Base-by-base conservation (phyloP, 2,113 vertebrate genomes). In the Sapajus apella region DNA sequence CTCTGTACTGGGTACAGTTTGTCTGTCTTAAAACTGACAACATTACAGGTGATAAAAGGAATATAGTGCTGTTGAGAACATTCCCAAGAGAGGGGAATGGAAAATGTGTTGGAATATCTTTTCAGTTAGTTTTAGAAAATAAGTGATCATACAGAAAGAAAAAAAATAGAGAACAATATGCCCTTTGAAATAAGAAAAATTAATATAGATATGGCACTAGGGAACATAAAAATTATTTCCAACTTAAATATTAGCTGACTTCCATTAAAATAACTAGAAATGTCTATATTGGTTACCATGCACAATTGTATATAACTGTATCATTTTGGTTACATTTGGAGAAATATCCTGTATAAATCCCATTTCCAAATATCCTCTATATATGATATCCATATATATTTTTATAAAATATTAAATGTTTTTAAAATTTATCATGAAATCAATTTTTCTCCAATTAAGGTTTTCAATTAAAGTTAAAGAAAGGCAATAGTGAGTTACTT, bases 191-290 rank as follows among this genome's bases (percentile, higher is more conserved):
- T 70, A 94, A 89, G 61, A 52, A 92, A 92, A 87, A 94, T 83
- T 25, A 43, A 94, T 91, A 70, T 83, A 20, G 40, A 45, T 91
- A 56, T 82, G 20, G 50, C n/a, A 45, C 80, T 35, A 52, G 40
- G 35, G 16, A 40, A 96, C 86, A 61, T 37, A 43, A 79, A 76
- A 79, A 64, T 14, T 84, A 55, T 91, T 95, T 85, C 4, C 37
- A 83, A 8, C 5, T n/a, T 96, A 82, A 58, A 72, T 72, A 61
- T 37, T 81, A 37, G 12, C 20, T 89, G 32, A 2, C 8, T 82
- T 95, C 1, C 43, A 96, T 96, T 86, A 97, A 94, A 70, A 75
- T 88, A 72, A 58, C 97, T 93, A 93, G 56, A 98, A 88, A 80
- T 75, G 70, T 25, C 9, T 76, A 4, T 45, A 18, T 56, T 64